Percentiles rank a stretch among this genome's conserved stretches.
These are phyloP conservation scores for Tetragonula clypearis DNA, from an alignment of 1,140 invertebrate species.

Conservation along the genomic window DNA sequence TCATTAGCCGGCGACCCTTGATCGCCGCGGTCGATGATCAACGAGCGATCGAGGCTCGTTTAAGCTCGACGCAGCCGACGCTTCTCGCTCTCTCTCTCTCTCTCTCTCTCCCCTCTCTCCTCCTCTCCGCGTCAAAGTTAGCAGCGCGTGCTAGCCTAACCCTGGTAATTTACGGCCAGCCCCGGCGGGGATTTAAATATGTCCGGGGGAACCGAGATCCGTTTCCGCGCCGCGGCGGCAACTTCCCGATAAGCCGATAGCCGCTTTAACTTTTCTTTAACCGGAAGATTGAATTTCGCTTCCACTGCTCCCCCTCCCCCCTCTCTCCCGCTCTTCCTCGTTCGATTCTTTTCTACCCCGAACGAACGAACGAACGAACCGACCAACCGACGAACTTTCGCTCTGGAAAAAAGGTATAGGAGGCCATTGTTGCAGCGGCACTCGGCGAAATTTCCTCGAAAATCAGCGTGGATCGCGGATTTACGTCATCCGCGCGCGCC, in stretches of 20 bases:
- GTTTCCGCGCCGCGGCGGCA: slow-evolving; percentile 52
- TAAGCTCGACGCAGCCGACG: slow-evolving; percentile 36
- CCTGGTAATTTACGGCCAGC: slow-evolving; percentile 59
- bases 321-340: background rate
- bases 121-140: slow-evolving; percentile 45
- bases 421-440: slow-evolving; percentile 51
- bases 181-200: slow-evolving; percentile 65
- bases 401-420: slow-evolving; percentile 35
- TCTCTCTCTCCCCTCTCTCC: background rate
- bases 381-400: slow-evolving; percentile 27
- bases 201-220: slow-evolving; percentile 57
- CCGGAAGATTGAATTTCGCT: slow-evolving; percentile 64
- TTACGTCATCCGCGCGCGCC: slow-evolving; percentile 40
- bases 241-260: slow-evolving; percentile 66
- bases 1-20: slow-evolving; percentile 50
- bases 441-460: slow-evolving; percentile 56
- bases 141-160: slow-evolving; percentile 42
- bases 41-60: slow-evolving; percentile 48
- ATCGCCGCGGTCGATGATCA: slow-evolving; percentile 42
- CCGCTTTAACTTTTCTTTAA: slow-evolving; percentile 67
- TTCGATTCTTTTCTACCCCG: background rate
- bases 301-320: background rate
- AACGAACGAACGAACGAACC: slow-evolving; percentile 3
- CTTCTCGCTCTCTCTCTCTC: background rate
- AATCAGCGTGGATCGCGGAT: slow-evolving; percentile 55